These are phyloP conservation scores for Maniola jurtina DNA, from an alignment of 1,140 invertebrate species.

Conservation along the genomic window DNA sequence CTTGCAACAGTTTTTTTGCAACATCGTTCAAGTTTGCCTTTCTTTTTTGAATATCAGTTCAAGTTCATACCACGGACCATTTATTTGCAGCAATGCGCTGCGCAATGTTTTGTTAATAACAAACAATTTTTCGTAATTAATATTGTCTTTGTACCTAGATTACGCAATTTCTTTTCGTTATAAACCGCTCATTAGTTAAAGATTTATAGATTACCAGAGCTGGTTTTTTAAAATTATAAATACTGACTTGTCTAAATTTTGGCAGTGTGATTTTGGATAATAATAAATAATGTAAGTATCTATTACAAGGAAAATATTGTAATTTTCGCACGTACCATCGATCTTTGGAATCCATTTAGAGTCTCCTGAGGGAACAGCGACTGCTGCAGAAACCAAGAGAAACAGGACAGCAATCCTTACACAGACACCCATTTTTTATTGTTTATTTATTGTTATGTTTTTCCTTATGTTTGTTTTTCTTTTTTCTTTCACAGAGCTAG, in stretches of 20 bases:
- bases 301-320: not conserved
- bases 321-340: conserved; percentile 44
- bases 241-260: too few species aligned
- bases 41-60: conserved; percentile 29
- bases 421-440: conserved; percentile 66
- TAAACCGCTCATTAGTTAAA: not conserved
- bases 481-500: conserved; percentile 35
- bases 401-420: conserved; percentile 58
- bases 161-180: conserved; percentile 11
- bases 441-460: conserved; percentile 14
- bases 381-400: conserved; percentile 56
- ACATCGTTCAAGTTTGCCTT: conserved; percentile 26
- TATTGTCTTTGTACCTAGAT: conserved; percentile 3
- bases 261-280: too few species aligned
- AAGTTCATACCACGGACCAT: conserved; percentile 32
- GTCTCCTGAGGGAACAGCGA: conserved; percentile 57
- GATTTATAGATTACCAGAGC: not conserved
- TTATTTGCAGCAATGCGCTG: conserved; percentile 20
- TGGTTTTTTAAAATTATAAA: not conserved
- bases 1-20: conserved; percentile 49
- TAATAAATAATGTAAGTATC: too few species aligned
- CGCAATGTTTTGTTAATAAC: conserved; percentile 22
- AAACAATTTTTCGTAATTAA: conserved; percentile 16
- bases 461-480: conserved; percentile 28
- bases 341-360: conserved; percentile 42